Percentiles rank a stretch among this genome's conserved stretches.
Evolutionary conservation across 2,797 vertebrate genomes (phyloP).

Genomic region (Emydoidea blandingii): DNA sequence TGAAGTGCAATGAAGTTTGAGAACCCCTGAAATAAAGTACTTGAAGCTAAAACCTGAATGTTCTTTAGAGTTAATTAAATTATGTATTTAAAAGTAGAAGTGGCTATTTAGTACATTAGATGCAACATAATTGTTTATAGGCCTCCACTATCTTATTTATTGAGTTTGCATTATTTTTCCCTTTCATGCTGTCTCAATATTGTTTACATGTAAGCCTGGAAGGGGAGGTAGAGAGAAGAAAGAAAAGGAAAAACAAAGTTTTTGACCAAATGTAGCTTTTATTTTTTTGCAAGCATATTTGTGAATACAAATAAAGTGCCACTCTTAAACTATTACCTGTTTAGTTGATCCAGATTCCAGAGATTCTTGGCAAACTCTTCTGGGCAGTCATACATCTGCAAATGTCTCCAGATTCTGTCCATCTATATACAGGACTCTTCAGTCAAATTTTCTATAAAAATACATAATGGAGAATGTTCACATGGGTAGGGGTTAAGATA

Average conservation of each 20-base stretch:
- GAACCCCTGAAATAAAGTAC: neutral
- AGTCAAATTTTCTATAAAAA: too few species aligned
- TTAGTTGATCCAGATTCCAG: neutral
- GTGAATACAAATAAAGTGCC: neutral
- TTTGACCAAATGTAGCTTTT: neutral
- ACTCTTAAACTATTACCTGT: neutral
- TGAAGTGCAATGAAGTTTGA: too few species aligned
- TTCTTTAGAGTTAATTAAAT: neutral
- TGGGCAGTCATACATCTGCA: neutral
- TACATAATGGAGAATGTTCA: neutral
- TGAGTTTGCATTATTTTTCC: too few species aligned
- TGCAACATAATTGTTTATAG: too few species aligned
- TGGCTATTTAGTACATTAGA: too few species aligned
- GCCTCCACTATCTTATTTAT: too few species aligned
- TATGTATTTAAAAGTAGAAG: neutral
- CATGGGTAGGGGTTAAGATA: neutral
- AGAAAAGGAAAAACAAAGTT: neutral
- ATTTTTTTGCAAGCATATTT: neutral
- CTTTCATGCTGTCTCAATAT: neutral
- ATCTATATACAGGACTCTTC: neutral
- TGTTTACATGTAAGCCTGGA: neutral
- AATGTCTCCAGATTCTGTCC: neutral
- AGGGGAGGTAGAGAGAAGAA: neutral
- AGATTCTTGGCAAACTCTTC: neutral
- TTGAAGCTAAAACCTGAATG: neutral